phyloP scores from a whole-genome alignment of 2,888 invertebrate genomes.

The Drosophila stalkeri region DNA sequence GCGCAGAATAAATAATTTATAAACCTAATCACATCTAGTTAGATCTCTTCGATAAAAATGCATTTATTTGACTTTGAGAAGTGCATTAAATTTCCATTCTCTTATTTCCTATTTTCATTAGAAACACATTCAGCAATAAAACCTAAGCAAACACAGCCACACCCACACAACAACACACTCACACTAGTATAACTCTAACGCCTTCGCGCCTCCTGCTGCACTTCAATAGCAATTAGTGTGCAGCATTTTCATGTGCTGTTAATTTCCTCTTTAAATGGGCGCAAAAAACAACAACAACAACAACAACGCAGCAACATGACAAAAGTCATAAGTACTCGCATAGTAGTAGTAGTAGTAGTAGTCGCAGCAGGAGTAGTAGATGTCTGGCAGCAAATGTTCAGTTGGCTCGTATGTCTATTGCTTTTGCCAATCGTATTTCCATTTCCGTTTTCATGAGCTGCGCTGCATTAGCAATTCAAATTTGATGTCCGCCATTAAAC shows the following conservation, averaged over 20 bases:
- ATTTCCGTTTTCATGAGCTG: constrained; percentile 69
- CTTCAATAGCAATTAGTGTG: constrained; percentile 31
- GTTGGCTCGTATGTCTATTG: constrained; percentile 26
- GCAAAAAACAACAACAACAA: constrained; percentile 9
- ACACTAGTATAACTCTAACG: neutral
- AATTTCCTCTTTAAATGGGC: constrained; percentile 43
- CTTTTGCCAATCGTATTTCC: constrained; percentile 63
- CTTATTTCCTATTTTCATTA: neutral
- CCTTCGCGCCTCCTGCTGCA: neutral
- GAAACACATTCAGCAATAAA: neutral
- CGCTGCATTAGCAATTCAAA: constrained; percentile 79
- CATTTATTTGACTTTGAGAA: neutral
- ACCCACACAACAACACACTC: neutral
- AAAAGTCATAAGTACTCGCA: constrained; percentile 33
- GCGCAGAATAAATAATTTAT: no score
- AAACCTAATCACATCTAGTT: neutral
- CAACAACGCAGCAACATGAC: constrained; percentile 29
- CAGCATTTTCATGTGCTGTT: constrained; percentile 42
- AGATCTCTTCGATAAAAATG: neutral
- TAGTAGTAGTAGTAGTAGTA: neutral
- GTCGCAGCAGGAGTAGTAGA: neutral
- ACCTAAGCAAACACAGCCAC: neutral
- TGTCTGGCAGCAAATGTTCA: neutral
- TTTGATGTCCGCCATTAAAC: constrained; percentile 78
- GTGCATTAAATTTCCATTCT: neutral